These are phyloP conservation scores for Zoroaster sp. DNA, from an alignment of 53 echinoderm and acorn worm species.

Conservation along the genomic window DNA sequence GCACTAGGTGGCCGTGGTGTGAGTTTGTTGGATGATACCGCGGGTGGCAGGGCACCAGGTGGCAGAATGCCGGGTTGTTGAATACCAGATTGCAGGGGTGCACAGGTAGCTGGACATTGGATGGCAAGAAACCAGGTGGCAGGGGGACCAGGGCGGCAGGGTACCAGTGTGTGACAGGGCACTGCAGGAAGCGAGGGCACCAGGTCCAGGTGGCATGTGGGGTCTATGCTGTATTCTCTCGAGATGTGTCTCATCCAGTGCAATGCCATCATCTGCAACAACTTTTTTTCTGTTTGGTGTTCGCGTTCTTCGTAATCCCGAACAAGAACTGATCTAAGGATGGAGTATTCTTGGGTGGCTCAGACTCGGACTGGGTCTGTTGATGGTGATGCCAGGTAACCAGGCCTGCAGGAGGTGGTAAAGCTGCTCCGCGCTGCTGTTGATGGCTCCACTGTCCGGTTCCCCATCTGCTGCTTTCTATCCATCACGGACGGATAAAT, in stretches of 20 bases:
- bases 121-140: not conserved
- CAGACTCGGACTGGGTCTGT: not conserved
- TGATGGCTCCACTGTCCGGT: not conserved
- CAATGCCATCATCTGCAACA: not conserved
- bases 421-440: not conserved
- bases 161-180: too few relatives aligned
- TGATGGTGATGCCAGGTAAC: not conserved
- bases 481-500: too few relatives aligned
- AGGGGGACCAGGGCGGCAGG: not conserved
- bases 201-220: not conserved
- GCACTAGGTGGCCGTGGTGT: too few relatives aligned
- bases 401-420: too few relatives aligned
- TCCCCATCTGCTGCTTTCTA: not conserved
- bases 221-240: not conserved
- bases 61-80: not conserved
- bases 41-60: not conserved
- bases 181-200: not conserved
- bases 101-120: not conserved
- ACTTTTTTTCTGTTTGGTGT: not conserved
- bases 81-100: not conserved
- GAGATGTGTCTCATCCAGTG: not conserved
- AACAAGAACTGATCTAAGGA: slow-evolving; percentile 11
- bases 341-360: not conserved
- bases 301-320: not conserved
- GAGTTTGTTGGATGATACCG: too few relatives aligned